A percentile compares a stretch with the other conserved stretches of the same genome.
Conservation (phyloP, 2,113 vertebrate genomes). For the Zapornia atra region DNA sequence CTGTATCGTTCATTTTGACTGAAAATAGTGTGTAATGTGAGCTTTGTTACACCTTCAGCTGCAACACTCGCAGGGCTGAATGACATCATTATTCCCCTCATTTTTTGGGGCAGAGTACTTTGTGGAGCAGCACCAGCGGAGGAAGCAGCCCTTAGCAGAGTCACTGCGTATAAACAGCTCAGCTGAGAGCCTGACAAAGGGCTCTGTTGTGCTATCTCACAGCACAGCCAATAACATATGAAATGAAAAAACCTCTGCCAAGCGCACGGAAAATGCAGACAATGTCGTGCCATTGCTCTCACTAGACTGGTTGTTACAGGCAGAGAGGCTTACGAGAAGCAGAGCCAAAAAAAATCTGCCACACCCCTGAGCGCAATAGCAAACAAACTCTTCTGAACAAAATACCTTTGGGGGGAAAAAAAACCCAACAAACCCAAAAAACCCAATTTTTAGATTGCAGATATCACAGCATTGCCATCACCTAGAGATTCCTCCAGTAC, state of each 20-base stretch:
- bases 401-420: not conserved
- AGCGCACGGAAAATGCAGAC: slow-evolving; percentile 54
- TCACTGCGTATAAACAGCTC: slow-evolving; percentile 39
- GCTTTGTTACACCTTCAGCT: slow-evolving; percentile 20
- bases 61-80: slow-evolving; percentile 1
- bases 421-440: not conserved
- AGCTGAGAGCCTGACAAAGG: slow-evolving; percentile 59
- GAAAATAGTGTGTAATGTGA: slow-evolving; percentile 20
- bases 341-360: slow-evolving; percentile 37
- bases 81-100: not conserved
- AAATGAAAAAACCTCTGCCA: slow-evolving; percentile 74
- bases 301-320: slow-evolving; percentile 36
- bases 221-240: slow-evolving; percentile 67
- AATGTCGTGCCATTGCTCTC: slow-evolving; percentile 56
- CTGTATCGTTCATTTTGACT: not conserved
- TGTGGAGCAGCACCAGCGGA: slow-evolving; percentile 44
- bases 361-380: not conserved
- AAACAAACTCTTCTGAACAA: not conserved
- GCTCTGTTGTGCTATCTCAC: slow-evolving; percentile 69
- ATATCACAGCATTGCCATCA: not conserved
- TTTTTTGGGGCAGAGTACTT: slow-evolving; percentile 34
- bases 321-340: slow-evolving; percentile 8
- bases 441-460: not conserved
- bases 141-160: slow-evolving; percentile 56
- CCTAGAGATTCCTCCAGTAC: not conserved